A percentile compares a stretch with the other conserved stretches of the same genome.
phyloP scores from a whole-genome alignment of 2,888 invertebrate species.

The Thymelicus acteon region DNA sequence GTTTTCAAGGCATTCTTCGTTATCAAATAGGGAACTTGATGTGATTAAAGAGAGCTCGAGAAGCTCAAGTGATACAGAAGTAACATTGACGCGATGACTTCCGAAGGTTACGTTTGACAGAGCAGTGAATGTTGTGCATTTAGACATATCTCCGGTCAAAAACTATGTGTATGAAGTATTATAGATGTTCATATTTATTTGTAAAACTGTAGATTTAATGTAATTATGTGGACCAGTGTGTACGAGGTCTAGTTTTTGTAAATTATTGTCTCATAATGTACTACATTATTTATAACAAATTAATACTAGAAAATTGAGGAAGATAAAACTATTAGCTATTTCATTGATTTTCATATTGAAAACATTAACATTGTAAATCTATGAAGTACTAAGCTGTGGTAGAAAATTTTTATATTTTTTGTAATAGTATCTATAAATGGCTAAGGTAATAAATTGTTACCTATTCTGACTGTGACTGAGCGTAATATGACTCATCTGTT shows the following conservation, averaged over 20 bases:
- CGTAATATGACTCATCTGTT: background rate
- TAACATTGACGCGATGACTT: conserved; percentile 82
- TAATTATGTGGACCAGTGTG: conserved; percentile 51
- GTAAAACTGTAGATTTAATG: conserved; percentile 29
- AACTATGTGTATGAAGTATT: conserved; percentile 52
- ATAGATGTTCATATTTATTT: conserved; percentile 23
- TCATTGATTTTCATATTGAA: conserved; percentile 13
- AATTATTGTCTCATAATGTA: conserved; percentile 36
- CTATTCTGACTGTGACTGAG: conserved; percentile 31
- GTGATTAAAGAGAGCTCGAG: conserved; percentile 82
- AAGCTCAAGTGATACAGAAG: conserved; percentile 82
- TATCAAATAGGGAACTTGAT: conserved; percentile 80
- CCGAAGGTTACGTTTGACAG: conserved; percentile 78
- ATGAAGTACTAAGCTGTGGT: conserved; percentile 21
- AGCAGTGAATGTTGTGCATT: conserved; percentile 73
- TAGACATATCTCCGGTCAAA: conserved; percentile 64
- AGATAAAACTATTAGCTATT: conserved; percentile 7
- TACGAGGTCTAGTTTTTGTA: conserved; percentile 48
- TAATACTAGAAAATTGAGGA: conserved; percentile 6
- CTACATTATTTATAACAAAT: background rate
- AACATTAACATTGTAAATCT: background rate
- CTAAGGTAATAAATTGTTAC: conserved; percentile 27
- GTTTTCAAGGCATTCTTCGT: conserved; percentile 77
- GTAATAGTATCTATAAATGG: conserved; percentile 34
- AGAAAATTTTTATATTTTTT: conserved; percentile 47